phyloP scores from a whole-genome alignment of 2,113 vertebrate genomes.

The Serinus canaria region DNA sequence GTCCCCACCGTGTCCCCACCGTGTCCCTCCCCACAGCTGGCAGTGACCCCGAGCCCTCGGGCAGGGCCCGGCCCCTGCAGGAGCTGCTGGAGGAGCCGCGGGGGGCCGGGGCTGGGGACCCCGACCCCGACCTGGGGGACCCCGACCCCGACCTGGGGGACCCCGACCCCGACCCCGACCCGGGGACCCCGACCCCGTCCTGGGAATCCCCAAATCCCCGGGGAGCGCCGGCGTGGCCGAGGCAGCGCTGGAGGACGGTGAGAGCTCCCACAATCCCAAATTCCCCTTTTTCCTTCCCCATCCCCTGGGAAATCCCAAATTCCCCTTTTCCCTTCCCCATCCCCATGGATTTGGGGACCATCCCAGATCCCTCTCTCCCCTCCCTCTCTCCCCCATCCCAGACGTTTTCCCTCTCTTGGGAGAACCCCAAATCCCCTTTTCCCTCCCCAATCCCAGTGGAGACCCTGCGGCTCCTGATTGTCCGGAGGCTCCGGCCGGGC shows the following conservation, averaged over 20 bases:
- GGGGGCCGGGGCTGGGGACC: not conserved
- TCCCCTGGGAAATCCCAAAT: not conserved
- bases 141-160: not conserved
- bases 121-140: not conserved
- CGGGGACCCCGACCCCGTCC: not conserved
- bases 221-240: conserved; percentile 52
- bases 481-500: conserved; percentile 32
- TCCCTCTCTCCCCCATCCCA: no score
- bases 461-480: conserved; percentile 66
- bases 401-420: no score
- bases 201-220: not conserved
- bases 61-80: not conserved
- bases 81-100: not conserved
- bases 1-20: no score
- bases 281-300: fast-evolving
- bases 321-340: no score
- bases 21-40: not conserved
- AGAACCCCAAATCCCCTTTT: not conserved
- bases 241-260: conserved; percentile 73
- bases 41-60: not conserved
- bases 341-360: no score
- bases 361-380: no score
- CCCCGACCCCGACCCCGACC: not conserved
- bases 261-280: not conserved
- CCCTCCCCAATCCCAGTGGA: conserved; percentile 55